Conservation (phyloP, 2,888 invertebrate species). For the Belgica antarctica region DNA sequence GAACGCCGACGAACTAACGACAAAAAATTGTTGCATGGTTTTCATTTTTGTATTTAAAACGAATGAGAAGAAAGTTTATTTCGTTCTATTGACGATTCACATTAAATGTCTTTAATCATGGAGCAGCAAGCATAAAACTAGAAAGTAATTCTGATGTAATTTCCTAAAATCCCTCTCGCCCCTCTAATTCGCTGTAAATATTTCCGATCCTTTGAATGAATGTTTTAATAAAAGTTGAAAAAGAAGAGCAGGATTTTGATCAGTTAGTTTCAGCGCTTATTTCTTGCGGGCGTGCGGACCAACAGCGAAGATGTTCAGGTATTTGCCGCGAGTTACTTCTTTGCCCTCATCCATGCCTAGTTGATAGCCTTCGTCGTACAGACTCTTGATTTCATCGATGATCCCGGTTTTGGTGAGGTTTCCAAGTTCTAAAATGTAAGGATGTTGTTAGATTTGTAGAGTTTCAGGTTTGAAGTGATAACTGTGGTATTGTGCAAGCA, state of each 20-base stretch:
- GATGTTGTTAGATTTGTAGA: too few relatives aligned
- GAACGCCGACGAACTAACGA: constrained; percentile 9
- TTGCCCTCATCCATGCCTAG: constrained; percentile 92
- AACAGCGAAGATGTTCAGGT: constrained; percentile 75
- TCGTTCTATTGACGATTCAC: constrained; percentile 16
- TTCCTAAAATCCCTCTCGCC: background rate
- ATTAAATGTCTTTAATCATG: background rate
- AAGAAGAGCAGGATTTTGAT: too few relatives aligned
- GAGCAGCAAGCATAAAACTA: constrained; percentile 2
- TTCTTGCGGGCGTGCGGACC: background rate
- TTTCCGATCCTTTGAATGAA: constrained; percentile 21
- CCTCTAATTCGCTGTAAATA: constrained; percentile 1
- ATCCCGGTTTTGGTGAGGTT: constrained; percentile 76
- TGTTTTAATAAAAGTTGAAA: constrained; percentile 36
- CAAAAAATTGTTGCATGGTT: constrained; percentile 15
- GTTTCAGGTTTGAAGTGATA: too few relatives aligned
- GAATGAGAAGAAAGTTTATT: constrained; percentile 22
- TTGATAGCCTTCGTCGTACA: constrained; percentile 92
- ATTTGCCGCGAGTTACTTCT: constrained; percentile 94
- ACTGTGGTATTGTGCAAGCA: too few relatives aligned
- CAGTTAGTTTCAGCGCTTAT: too few relatives aligned
- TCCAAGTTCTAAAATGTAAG: constrained; percentile 64
- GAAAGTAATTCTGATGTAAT: constrained; percentile 6
- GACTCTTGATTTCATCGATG: constrained; percentile 87
- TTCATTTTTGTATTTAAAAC: constrained; percentile 17